phyloP scores from a whole-genome alignment of 2,113 vertebrate genomes.

The Tamias sibiricus region DNA sequence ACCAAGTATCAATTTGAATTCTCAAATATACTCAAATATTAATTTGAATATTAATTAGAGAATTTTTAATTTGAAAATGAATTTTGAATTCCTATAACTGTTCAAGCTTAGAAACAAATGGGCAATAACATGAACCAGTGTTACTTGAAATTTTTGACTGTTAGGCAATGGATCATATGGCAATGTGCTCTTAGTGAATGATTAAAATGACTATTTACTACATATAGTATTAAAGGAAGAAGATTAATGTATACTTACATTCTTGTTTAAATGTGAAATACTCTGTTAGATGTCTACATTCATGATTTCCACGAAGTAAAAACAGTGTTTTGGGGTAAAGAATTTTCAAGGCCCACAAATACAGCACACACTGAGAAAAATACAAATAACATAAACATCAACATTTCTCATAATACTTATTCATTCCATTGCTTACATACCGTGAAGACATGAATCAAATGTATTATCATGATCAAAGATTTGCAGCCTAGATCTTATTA shows the following conservation, averaged over 20 bases:
- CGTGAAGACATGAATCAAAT: not conserved
- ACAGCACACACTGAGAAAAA: slow-evolving; percentile 96
- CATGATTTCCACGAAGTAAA: slow-evolving; percentile 99
- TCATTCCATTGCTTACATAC: not conserved
- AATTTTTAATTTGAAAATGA: not conserved
- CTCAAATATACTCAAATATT: not conserved
- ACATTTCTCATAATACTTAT: not conserved
- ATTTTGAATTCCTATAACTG: not conserved
- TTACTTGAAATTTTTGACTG: not conserved
- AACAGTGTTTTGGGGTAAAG: slow-evolving; percentile 99
- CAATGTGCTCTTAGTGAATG: not conserved
- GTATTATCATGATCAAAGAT: not conserved
- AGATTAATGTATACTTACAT: slow-evolving; percentile 92
- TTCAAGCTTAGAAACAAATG: not conserved
- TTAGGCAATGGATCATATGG: not conserved
- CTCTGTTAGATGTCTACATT: slow-evolving; percentile 99
- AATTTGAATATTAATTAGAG: not conserved
- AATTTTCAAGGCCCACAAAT: slow-evolving; percentile 99
- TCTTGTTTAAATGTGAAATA: slow-evolving; percentile 99
- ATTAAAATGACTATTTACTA: not conserved
- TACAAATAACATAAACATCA: slow-evolving; percentile 61
- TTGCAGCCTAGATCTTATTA: not conserved
- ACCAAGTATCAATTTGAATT: slow-evolving; percentile 9
- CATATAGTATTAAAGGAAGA: not conserved
- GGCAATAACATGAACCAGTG: not conserved